Conservation (phyloP, 2,888 invertebrate species). For the Ormyrus pomaceus region DNA sequence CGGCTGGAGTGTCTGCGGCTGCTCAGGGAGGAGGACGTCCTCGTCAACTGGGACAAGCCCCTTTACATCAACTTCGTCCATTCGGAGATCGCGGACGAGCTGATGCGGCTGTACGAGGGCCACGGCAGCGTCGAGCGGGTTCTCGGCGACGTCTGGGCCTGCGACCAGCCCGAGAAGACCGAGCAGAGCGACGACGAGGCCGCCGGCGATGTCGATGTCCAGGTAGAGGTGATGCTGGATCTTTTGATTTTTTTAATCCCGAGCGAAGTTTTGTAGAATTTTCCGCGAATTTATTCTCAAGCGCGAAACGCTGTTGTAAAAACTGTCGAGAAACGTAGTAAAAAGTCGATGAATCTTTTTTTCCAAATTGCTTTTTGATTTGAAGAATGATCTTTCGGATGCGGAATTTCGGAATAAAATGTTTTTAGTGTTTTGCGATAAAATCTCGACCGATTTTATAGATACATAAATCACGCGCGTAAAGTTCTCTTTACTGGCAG, state of each 20-base stretch:
- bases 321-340: too few relatives aligned
- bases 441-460: background rate
- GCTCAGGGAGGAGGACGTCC: conserved; percentile 85
- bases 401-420: too few relatives aligned
- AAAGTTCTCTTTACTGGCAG: conserved; percentile 28
- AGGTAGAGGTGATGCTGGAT: conserved; percentile 11
- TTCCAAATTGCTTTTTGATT: too few relatives aligned
- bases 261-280: too few relatives aligned
- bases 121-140: conserved; percentile 84
- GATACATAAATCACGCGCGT: background rate
- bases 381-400: too few relatives aligned
- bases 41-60: conserved; percentile 88
- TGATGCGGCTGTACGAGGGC: conserved; percentile 84
- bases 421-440: too few relatives aligned
- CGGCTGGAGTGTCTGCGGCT: conserved; percentile 84
- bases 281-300: too few relatives aligned
- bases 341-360: too few relatives aligned
- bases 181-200: conserved; percentile 65
- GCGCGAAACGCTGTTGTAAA: too few relatives aligned
- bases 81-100: conserved; percentile 86
- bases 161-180: conserved; percentile 78
- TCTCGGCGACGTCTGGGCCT: conserved; percentile 88
- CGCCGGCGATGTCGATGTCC: conserved; percentile 51
- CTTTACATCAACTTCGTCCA: conserved; percentile 92
- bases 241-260: too few relatives aligned